A percentile compares a stretch with the other conserved stretches of the same genome.
phyloP scores from a whole-genome alignment of 2,113 vertebrate genomes.

The Dolichotis patagonum region DNA sequence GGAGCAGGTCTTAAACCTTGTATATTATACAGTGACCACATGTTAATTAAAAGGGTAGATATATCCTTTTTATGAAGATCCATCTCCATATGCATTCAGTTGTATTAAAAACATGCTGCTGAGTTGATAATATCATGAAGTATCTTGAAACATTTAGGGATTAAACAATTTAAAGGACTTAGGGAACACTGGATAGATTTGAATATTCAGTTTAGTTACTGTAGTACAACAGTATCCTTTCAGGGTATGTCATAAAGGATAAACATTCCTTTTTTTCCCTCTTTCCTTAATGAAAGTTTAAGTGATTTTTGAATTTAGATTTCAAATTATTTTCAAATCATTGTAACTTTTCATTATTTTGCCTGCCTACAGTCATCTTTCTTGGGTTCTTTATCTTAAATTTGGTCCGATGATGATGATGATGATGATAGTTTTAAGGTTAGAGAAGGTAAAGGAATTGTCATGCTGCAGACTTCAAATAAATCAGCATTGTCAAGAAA shows the following conservation, averaged over 20 bases:
- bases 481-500: background rate
- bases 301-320: conserved; percentile 17
- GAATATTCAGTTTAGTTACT: conserved; percentile 46
- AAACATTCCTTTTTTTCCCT: background rate
- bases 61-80: background rate
- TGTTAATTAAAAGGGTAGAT: conserved; percentile 29
- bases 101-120: background rate
- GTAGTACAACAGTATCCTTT: conserved; percentile 20
- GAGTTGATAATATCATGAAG: background rate
- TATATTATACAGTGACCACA: background rate
- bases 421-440: background rate
- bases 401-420: conserved; percentile 44
- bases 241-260: conserved; percentile 36
- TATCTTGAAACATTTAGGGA: background rate
- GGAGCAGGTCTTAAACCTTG: background rate
- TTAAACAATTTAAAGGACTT: background rate
- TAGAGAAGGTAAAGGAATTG: conserved; percentile 40
- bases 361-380: conserved; percentile 1
- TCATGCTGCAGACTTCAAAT: background rate
- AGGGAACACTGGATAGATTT: conserved; percentile 7
- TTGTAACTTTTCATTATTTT: conserved; percentile 50
- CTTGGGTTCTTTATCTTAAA: conserved; percentile 9
- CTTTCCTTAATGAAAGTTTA: background rate
- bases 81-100: background rate
- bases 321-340: conserved; percentile 51